phyloP scores from a whole-genome alignment of 2,113 vertebrate genomes.

The Rhadina sibilatrix region DNA sequence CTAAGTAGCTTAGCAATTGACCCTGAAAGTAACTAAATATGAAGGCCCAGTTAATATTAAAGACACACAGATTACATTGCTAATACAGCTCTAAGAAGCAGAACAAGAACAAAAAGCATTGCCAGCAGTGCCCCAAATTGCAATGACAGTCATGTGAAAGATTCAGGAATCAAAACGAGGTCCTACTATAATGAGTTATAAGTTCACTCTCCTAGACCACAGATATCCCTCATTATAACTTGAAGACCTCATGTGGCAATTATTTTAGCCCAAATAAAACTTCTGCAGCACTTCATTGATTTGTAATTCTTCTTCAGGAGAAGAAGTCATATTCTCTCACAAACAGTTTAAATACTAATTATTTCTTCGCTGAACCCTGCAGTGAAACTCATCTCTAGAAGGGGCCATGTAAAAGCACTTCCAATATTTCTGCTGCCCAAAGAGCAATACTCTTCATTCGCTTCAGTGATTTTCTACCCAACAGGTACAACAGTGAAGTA shows the following conservation, averaged over 20 bases:
- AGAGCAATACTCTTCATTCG: slow-evolving; percentile 31
- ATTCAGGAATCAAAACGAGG: neutral
- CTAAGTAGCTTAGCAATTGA: slow-evolving; percentile 5
- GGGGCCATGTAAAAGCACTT: slow-evolving; percentile 2
- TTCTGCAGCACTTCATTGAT: neutral
- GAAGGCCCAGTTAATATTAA: slow-evolving; percentile 17
- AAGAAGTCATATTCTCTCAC: neutral
- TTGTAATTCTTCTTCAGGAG: slow-evolving; percentile 8
- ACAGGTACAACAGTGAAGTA: slow-evolving; percentile 53
- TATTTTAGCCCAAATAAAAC: slow-evolving; percentile 35
- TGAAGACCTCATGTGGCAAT: neutral
- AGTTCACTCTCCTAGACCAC: neutral
- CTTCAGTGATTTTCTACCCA: slow-evolving; percentile 51
- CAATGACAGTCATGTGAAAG: neutral
- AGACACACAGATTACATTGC: neutral
- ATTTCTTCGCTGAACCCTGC: slow-evolving; percentile 38
- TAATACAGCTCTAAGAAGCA: neutral
- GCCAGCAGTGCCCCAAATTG: neutral
- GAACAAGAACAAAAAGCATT: neutral
- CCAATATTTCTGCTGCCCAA: slow-evolving; percentile 60
- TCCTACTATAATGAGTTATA: neutral
- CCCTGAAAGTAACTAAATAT: slow-evolving; percentile 4
- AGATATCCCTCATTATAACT: neutral
- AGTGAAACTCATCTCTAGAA: slow-evolving; percentile 18
- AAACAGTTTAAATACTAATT: slow-evolving; percentile 59